Percentiles rank a stretch among this genome's conserved stretches.
Conservation (phyloP, 2,888 invertebrate species). For the Biston betularia region DNA sequence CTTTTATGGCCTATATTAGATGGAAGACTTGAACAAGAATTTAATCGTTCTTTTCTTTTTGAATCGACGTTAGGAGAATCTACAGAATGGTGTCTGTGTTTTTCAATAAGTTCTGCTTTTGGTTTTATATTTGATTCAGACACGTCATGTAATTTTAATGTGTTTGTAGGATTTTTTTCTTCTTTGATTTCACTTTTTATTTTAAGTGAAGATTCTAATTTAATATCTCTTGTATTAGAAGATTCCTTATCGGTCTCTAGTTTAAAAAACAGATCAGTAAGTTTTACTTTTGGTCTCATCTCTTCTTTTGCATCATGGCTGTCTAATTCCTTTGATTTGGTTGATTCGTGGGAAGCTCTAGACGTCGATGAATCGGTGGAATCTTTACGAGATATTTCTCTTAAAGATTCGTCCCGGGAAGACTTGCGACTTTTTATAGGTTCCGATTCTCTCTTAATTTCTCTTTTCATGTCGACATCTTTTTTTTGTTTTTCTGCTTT, state of each 20-base stretch:
- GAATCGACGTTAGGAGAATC: slow-evolving; percentile 77
- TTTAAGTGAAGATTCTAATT: slow-evolving; percentile 55
- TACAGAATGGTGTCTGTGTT: slow-evolving; percentile 80
- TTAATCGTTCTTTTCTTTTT: slow-evolving; percentile 87
- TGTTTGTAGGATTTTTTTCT: slow-evolving; percentile 67
- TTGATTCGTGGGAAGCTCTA: slow-evolving; percentile 77
- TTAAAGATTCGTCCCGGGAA: slow-evolving; percentile 75
- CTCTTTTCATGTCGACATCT: slow-evolving; percentile 74
- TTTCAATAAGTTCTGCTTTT: slow-evolving; percentile 71
- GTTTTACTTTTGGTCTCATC: slow-evolving; percentile 65
- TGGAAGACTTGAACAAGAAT: slow-evolving; percentile 86
- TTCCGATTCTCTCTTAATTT: slow-evolving; percentile 77
- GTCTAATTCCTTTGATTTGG: slow-evolving; percentile 73
- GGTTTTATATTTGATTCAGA: slow-evolving; percentile 56
- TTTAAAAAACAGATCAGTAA: slow-evolving; percentile 80
- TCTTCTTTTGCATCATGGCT: slow-evolving; percentile 73
- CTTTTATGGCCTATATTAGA: slow-evolving; percentile 90
- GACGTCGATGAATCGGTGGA: slow-evolving; percentile 82
- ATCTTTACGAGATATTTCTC: slow-evolving; percentile 79
- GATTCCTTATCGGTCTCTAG: slow-evolving; percentile 81
- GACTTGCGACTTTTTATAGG: slow-evolving; percentile 71
- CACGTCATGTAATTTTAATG: slow-evolving; percentile 33
- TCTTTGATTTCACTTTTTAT: slow-evolving; percentile 79
- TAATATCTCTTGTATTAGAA: slow-evolving; percentile 47
- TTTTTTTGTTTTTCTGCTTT: slow-evolving; percentile 76